Percentiles rank a stretch among this genome's conserved stretches.
phyloP scores from a whole-genome alignment of 2,888 invertebrate species.

The Rapana venosa region DNA sequence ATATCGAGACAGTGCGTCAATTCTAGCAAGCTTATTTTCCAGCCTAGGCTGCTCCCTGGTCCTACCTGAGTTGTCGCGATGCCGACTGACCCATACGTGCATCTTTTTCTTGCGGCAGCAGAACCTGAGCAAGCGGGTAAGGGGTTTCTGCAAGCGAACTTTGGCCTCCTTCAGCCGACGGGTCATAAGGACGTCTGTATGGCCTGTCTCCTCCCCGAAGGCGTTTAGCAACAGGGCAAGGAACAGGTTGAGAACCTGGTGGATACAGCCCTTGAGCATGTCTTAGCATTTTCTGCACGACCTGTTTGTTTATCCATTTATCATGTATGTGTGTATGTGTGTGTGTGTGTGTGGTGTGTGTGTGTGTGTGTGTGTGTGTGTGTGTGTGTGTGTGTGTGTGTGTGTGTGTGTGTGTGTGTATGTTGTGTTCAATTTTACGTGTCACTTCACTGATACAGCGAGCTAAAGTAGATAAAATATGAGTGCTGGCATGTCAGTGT shows the following conservation, averaged over 20 bases:
- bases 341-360: too few relatives aligned
- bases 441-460: too few relatives aligned
- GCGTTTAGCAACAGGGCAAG: conserved; percentile 98
- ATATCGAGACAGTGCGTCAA: too few relatives aligned
- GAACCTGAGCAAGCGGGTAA: neutral
- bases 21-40: too few relatives aligned
- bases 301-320: too few relatives aligned
- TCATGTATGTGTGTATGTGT: too few relatives aligned
- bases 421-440: too few relatives aligned
- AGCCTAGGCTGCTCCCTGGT: too few relatives aligned
- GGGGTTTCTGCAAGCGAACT: neutral
- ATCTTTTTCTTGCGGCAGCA: neutral
- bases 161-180: conserved; percentile 12
- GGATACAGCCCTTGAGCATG: neutral
- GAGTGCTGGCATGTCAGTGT: too few relatives aligned
- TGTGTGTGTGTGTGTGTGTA: neutral
- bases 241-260: conserved; percentile 90
- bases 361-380: neutral
- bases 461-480: too few relatives aligned
- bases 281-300: too few relatives aligned
- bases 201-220: conserved; percentile 80
- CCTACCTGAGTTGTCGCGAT: neutral
- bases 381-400: neutral
- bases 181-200: neutral
- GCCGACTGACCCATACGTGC: neutral